phyloP scores from a whole-genome alignment of 2,797 vertebrate species.

The Smutsia gigantea region DNA sequence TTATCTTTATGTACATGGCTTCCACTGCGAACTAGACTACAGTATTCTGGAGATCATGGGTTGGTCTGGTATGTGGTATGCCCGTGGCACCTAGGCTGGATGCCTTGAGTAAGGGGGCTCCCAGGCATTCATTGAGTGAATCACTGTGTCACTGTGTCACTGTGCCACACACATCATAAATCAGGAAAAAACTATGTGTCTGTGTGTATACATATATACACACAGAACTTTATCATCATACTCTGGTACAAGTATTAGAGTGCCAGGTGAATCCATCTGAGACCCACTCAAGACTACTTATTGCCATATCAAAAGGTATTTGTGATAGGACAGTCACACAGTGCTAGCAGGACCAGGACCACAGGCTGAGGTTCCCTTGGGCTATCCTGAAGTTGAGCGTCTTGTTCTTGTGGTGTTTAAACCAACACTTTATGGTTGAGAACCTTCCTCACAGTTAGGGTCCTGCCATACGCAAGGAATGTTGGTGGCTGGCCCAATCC shows the following conservation, averaged over 20 bases:
- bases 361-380: not conserved
- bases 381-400: not conserved
- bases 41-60: not conserved
- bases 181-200: not conserved
- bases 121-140: not conserved
- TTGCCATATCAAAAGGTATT: not conserved
- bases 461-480: not conserved
- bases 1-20: not conserved
- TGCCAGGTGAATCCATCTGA: not conserved
- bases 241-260: not conserved
- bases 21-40: not conserved
- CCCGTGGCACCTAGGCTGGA: not conserved
- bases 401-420: not conserved
- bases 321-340: not conserved
- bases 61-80: not conserved
- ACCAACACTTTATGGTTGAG: not conserved
- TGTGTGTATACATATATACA: not conserved
- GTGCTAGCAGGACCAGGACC: not conserved
- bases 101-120: not conserved
- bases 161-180: not conserved
- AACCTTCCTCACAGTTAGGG: not conserved
- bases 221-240: not conserved
- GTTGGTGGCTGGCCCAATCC: not conserved
- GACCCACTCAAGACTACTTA: not conserved
- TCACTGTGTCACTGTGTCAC: not conserved